Conservation (phyloP, 2,888 invertebrate genomes). For the Trachelus troglodyta region DNA sequence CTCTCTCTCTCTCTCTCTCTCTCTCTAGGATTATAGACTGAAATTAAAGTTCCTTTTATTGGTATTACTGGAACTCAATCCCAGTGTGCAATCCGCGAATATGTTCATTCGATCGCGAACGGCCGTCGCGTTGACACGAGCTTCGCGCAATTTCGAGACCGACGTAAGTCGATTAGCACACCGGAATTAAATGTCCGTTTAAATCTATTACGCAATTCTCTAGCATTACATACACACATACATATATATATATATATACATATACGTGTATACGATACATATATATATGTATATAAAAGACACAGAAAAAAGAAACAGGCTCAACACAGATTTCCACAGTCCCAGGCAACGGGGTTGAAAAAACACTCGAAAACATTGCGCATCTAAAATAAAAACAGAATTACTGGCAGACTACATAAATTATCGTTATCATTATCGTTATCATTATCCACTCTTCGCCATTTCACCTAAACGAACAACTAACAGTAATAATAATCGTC, state of each 20-base stretch:
- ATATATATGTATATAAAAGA: constrained; percentile 7
- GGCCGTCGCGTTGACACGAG: background rate
- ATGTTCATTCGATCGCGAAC: background rate
- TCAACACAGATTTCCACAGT: constrained; percentile 7
- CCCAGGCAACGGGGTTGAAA: constrained; percentile 13
- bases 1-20: background rate
- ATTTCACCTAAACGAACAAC: background rate
- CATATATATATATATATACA: background rate
- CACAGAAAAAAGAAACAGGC: constrained; percentile 7
- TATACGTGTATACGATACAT: constrained; percentile 1
- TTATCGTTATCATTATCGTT: background rate
- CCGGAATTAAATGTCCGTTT: background rate
- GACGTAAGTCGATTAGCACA: background rate
- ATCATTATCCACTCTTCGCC: background rate
- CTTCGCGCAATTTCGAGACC: background rate
- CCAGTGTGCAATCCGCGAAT: background rate
- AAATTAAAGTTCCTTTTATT: background rate
- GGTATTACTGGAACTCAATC: background rate
- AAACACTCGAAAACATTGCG: constrained; percentile 3
- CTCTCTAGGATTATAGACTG: background rate
- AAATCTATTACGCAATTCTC: constrained; percentile 4
- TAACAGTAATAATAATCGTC: background rate
- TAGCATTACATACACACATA: background rate
- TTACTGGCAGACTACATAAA: background rate
- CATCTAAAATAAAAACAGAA: constrained; percentile 2